Percentiles rank a stretch among this genome's conserved stretches.
phyloP scores from a whole-genome alignment of 2,797 vertebrate genomes.

The Balearica regulorum region DNA sequence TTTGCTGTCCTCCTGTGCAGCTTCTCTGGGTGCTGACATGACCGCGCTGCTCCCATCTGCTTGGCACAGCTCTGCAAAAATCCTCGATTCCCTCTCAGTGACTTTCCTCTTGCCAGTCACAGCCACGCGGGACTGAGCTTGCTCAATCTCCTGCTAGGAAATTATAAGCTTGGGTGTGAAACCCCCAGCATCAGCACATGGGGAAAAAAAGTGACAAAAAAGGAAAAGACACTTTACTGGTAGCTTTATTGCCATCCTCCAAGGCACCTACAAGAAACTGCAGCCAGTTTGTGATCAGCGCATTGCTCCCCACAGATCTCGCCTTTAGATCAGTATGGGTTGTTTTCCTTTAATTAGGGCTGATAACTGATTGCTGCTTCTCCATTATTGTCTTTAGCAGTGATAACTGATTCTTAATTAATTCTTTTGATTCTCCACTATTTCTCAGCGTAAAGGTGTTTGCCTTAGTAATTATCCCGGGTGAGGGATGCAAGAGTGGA shows the following conservation, averaged over 20 bases:
- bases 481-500: neutral
- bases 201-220: neutral
- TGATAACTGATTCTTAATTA: neutral
- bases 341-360: neutral
- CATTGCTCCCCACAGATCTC: neutral
- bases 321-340: neutral
- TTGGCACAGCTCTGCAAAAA: neutral
- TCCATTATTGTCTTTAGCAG: neutral
- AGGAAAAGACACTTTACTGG: neutral
- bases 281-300: neutral
- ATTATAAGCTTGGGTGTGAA: neutral
- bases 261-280: neutral
- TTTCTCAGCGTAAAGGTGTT: neutral
- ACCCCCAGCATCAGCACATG: neutral
- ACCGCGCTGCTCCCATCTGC: neutral
- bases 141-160: neutral
- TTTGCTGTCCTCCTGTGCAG: neutral
- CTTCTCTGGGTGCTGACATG: neutral
- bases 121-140: neutral
- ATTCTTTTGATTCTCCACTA: neutral
- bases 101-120: neutral
- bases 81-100: neutral
- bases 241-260: neutral
- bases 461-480: neutral
- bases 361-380: neutral